Conservation (phyloP, 2,113 vertebrate genomes). For the Sapajus apella region DNA sequence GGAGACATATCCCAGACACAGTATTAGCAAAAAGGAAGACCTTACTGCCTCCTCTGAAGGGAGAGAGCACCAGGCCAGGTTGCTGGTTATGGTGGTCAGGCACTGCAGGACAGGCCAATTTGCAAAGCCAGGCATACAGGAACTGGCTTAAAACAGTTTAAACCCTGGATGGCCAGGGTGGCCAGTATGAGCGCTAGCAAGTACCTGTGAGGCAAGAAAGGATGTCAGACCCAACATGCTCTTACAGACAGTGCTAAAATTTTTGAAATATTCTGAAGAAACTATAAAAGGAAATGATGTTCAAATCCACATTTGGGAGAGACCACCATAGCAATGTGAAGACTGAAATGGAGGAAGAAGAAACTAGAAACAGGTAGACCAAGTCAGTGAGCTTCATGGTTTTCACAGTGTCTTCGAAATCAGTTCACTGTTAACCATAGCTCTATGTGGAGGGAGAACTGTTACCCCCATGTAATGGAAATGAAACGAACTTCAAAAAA, state of each 20-base stretch:
- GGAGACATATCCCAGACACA: background rate
- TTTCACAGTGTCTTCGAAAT: background rate
- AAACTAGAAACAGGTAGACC: background rate
- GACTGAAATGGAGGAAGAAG: background rate
- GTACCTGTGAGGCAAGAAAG: background rate
- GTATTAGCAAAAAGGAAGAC: background rate
- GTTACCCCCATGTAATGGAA: background rate
- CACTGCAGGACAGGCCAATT: background rate
- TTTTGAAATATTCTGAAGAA: background rate
- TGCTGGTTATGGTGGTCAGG: background rate
- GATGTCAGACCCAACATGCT: background rate
- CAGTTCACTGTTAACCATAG: background rate
- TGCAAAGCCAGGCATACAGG: background rate
- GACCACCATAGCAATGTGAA: background rate
- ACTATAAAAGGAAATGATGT: background rate
- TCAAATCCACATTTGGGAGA: background rate
- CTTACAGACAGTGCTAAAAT: background rate
- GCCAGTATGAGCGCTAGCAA: no score
- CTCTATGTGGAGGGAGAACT: background rate
- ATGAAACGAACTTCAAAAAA: background rate
- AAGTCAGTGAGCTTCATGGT: background rate
- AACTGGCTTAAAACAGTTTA: rapidly evolving
- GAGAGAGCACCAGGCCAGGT: no score
- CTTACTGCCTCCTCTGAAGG: background rate
- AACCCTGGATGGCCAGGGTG: no score